A percentile compares a stretch with the other conserved stretches of the same genome.
Evolutionary conservation across 2,113 vertebrate genomes (phyloP).

Genomic region (Theristicus caerulescens): DNA sequence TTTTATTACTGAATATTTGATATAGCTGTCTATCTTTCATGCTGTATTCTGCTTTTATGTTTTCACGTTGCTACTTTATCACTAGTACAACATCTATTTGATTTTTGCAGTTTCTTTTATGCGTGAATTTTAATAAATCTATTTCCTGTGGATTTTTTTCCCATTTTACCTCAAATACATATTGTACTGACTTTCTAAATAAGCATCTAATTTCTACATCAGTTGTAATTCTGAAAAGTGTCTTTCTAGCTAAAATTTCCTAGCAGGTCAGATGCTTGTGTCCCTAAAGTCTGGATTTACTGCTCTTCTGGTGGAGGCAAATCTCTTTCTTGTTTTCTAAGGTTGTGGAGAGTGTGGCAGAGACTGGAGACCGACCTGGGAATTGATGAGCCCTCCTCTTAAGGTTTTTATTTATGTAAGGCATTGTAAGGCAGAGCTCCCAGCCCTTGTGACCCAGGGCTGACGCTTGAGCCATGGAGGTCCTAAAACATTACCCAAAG

Average conservation of each 20-base stretch:
- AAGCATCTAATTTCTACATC: not conserved
- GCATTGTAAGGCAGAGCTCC: accelerated
- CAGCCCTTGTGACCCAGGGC: accelerated
- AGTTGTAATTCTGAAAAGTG: not conserved
- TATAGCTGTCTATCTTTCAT: not conserved
- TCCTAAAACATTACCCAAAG: not conserved
- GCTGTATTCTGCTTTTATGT: not conserved
- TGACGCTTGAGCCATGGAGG: not conserved
- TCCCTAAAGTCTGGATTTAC: not conserved
- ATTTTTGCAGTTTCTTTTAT: not conserved
- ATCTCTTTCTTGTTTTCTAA: not conserved
- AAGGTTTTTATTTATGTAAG: not conserved
- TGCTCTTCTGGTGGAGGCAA: not conserved
- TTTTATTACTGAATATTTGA: not conserved
- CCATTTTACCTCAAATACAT: not conserved
- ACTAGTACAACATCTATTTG: not conserved
- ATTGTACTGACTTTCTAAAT: not conserved
- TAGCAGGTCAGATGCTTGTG: not conserved
- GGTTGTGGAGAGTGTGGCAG: accelerated
- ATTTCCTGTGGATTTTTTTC: not conserved
- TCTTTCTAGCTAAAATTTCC: not conserved
- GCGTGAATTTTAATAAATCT: not conserved
- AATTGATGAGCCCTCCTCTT: not conserved
- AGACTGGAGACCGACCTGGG: not conserved
- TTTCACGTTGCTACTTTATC: not conserved